These are phyloP conservation scores for Neogale vison DNA, from an alignment of 2,113 vertebrate species.

Conservation along the genomic window DNA sequence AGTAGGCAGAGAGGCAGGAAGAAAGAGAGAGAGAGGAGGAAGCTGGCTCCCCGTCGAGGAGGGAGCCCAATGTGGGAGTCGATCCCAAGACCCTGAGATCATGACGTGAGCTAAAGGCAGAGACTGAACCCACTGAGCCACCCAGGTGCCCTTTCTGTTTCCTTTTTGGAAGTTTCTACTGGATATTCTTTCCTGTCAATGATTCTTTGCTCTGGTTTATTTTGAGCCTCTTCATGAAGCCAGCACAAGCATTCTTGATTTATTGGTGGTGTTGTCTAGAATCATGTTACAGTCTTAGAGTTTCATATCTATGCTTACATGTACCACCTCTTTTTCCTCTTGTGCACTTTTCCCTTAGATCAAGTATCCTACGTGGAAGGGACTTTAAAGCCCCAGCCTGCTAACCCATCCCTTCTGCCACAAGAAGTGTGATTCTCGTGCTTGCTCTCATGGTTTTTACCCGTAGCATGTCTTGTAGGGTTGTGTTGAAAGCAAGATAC, in stretches of 20 bases:
- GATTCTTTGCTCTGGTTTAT: too few species aligned
- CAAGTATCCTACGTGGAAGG: background rate
- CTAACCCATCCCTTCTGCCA: background rate
- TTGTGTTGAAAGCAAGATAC: background rate
- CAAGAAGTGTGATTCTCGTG: background rate
- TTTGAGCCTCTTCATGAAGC: too few species aligned
- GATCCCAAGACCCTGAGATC: too few species aligned
- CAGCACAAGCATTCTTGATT: background rate
- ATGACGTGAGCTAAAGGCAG: too few species aligned
- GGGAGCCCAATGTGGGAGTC: too few species aligned
- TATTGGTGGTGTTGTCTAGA: background rate
- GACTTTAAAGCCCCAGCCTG: background rate
- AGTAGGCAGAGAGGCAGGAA: too few species aligned
- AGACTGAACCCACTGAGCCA: too few species aligned
- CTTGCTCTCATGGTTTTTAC: background rate
- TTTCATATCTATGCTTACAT: background rate
- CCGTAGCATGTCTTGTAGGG: background rate
- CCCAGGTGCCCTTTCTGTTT: too few species aligned
- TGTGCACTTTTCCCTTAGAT: background rate
- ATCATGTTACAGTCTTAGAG: background rate
- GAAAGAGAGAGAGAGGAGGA: too few species aligned
- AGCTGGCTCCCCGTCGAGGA: fast-evolving
- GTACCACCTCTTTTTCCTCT: background rate
- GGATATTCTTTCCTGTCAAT: too few species aligned
- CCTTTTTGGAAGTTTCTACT: too few species aligned